Base-by-base conservation (phyloP, 2,113 vertebrate species). In the Solea senegalensis region DNA sequence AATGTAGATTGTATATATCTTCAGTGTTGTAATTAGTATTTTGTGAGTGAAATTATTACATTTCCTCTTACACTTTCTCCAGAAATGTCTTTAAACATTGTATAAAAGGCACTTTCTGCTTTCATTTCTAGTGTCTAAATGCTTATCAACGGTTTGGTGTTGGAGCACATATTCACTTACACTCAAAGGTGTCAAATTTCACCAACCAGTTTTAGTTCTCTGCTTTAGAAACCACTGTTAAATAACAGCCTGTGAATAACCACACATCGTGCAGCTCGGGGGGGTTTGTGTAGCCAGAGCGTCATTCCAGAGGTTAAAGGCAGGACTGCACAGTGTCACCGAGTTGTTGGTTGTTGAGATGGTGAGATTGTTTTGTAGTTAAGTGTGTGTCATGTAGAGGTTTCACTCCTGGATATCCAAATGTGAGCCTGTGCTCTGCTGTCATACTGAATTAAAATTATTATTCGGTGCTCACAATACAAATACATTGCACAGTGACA, bases 321-420 rank as follows among this genome's bases (percentile, higher is more conserved):
- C 49, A 21, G 65, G 58, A 27, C 65, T 60, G 63, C 9, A 3
- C 45, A 55, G 15, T 64, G 48, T 48, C 48, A 53, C 62, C 0
- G 5, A 12, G 3, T 55, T 55, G 8, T 55, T 8, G 40, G 54
- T 67, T 67, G 65, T 64, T 12, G 45, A 13, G 45, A 48, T 48
- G 9, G 59, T 74, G 55, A 68, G 52, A 39, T 53, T 48, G 48
- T 78, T 72, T 68, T 62, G 77, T 71, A 54, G 74, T 54, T 9
- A 6, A 48, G 43, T 57, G 4, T 40, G 39, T 48, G 28, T 34
- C 26, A 61, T 58, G 21, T 49, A 61, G 52, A 58, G 40, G 16
- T 64, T 75, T 34, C 14, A 60, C 56, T 41, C 21, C 39, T 58
- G 26, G 39, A 43, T 9, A 59, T 40, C 72, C 8, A 46, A 34